Percentiles rank a stretch among this genome's conserved stretches.
Conservation (phyloP, 2,888 invertebrate genomes). For the Hetaerina titia region DNA sequence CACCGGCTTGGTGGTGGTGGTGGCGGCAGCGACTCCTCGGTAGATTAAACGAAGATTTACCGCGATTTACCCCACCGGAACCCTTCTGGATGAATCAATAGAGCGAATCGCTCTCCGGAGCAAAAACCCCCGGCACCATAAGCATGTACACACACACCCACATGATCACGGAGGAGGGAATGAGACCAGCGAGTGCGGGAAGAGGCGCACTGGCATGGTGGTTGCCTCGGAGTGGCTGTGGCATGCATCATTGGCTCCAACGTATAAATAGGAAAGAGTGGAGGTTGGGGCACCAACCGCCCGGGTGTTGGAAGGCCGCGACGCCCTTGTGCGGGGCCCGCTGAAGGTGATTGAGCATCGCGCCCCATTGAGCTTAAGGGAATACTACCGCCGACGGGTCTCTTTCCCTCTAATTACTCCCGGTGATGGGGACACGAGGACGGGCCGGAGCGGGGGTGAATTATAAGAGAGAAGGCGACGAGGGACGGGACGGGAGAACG, state of each 20-base stretch:
- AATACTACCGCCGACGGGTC: constrained; percentile 46
- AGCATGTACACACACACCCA: neutral
- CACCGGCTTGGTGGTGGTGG: neutral
- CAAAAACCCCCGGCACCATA: neutral
- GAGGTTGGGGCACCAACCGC: no score
- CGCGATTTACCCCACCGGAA: neutral
- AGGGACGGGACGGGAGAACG: neutral
- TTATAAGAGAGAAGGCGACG: neutral
- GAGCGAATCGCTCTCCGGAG: neutral
- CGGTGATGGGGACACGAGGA: neutral
- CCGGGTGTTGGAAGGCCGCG: neutral
- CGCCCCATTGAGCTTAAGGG: constrained; percentile 57
- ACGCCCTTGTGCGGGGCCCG: neutral
- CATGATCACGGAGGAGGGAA: neutral
- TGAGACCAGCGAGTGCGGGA: neutral
- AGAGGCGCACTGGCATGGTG: neutral
- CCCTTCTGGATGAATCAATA: constrained; percentile 46
- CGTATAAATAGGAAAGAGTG: neutral
- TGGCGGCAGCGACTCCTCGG: neutral
- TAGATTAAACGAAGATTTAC: constrained; percentile 34
- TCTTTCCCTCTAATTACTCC: constrained; percentile 45
- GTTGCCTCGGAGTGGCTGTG: no score
- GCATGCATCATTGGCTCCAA: neutral
- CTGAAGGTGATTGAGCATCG: constrained; percentile 52
- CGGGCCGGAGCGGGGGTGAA: neutral